phyloP scores from a whole-genome alignment of 2,113 vertebrate genomes.

The Zeus faber region DNA sequence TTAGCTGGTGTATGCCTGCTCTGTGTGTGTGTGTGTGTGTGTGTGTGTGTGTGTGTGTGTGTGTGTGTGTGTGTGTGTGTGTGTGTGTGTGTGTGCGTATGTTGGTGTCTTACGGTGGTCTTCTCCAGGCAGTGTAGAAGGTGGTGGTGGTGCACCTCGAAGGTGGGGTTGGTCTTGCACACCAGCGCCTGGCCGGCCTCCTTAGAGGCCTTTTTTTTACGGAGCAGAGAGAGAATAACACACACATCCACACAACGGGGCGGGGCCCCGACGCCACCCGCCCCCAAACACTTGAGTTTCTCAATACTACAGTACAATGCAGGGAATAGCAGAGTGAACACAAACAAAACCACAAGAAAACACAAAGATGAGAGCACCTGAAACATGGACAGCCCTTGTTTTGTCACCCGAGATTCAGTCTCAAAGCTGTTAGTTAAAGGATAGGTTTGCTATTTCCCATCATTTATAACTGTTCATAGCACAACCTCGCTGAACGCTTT shows the following conservation, averaged over 20 bases:
- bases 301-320: neutral
- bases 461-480: too few relatives aligned
- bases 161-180: conserved; percentile 82
- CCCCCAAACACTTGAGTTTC: neutral
- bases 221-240: conserved; percentile 61
- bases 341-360: too few relatives aligned
- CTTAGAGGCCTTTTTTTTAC: conserved; percentile 85
- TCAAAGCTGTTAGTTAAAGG: too few relatives aligned
- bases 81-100: neutral
- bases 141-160: conserved; percentile 92
- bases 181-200: conserved; percentile 89
- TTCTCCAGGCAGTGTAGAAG: conserved; percentile 96
- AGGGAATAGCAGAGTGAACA: conserved; percentile 35
- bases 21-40: conserved; percentile 1
- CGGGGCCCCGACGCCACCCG: conserved; percentile 10
- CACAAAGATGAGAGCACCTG: too few relatives aligned
- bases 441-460: too few relatives aligned
- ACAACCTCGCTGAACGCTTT: too few relatives aligned
- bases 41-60: conserved; percentile 11
- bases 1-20: too few relatives aligned
- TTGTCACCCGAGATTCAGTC: too few relatives aligned
- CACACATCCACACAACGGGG: conserved; percentile 1
- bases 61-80: conserved; percentile 8
- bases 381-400: too few relatives aligned
- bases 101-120: conserved; percentile 85